Conservation (phyloP, 2,113 vertebrate genomes). For the Symphodus melops region DNA sequence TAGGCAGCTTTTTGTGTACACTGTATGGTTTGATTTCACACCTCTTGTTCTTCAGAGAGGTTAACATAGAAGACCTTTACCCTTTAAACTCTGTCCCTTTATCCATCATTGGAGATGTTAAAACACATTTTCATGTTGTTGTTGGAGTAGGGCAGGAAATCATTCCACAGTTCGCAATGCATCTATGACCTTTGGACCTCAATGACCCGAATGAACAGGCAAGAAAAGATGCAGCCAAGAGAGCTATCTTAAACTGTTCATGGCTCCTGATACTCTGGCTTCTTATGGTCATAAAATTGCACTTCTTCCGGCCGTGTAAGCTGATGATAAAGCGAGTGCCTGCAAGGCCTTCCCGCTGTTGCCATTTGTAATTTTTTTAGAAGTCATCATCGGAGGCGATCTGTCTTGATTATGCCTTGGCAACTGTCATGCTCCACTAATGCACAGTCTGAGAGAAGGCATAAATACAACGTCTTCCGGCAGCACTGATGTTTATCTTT, state of each 20-base stretch:
- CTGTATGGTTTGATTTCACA: conserved; percentile 8
- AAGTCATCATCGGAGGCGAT: conserved; percentile 75
- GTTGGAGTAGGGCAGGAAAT: conserved; percentile 19
- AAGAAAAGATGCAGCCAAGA: conserved; percentile 35
- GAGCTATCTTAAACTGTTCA: conserved; percentile 60
- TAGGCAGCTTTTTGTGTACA: conserved; percentile 7
- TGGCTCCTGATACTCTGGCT: conserved; percentile 42
- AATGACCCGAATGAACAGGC: conserved; percentile 38
- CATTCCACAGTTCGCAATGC: conserved; percentile 46
- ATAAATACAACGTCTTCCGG: conserved; percentile 71
- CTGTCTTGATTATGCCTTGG: conserved; percentile 81
- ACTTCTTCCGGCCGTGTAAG: conserved; percentile 54
- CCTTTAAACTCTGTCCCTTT: neutral
- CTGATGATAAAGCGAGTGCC: conserved; percentile 69
- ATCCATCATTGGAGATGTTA: neutral
- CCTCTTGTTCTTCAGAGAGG: neutral
- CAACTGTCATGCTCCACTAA: conserved; percentile 79
- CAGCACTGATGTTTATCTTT: conserved; percentile 76
- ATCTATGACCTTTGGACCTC: conserved; percentile 61
- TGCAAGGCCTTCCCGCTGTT: conserved; percentile 68
- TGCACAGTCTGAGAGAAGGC: conserved; percentile 70
- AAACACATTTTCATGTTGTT: conserved; percentile 18
- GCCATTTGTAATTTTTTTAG: conserved; percentile 83
- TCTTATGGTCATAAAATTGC: conserved; percentile 67
- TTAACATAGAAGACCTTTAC: conserved; percentile 19